A percentile compares a stretch with the other conserved stretches of the same genome.
Conservation (phyloP, 2,797 vertebrate species). For the Manis pentadactyla region DNA sequence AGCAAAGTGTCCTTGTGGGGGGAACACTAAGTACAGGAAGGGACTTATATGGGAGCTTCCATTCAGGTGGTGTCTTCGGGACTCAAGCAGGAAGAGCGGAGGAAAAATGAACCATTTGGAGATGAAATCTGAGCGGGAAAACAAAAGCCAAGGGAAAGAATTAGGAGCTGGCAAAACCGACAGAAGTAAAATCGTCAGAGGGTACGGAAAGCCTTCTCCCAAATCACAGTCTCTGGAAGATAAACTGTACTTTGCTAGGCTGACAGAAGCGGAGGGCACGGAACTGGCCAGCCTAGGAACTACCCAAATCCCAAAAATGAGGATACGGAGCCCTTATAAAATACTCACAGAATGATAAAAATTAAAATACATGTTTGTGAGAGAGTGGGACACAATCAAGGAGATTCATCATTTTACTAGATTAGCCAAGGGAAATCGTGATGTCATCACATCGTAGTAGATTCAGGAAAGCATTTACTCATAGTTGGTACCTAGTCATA, state of each 20-base stretch:
- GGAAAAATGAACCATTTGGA: no score
- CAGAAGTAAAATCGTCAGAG: not conserved
- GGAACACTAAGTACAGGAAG: not conserved
- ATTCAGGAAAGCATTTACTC: no score
- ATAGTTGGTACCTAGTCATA: no score
- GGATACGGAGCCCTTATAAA: not conserved
- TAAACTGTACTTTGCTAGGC: not conserved
- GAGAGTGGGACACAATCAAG: not conserved
- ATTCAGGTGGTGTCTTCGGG: not conserved
- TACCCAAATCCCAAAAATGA: not conserved
- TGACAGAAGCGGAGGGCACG: not conserved
- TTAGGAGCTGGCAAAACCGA: no score
- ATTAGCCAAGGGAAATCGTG: not conserved
- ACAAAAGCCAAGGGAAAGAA: not conserved
- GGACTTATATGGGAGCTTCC: rapidly evolving
- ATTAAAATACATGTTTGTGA: not conserved
- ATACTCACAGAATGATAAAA: no score
- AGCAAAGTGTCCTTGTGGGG: not conserved
- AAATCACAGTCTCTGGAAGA: not conserved
- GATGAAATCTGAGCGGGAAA: not conserved
- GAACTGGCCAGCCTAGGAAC: not conserved
- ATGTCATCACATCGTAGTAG: not conserved
- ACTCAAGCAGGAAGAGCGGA: not conserved
- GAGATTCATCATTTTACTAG: not conserved
- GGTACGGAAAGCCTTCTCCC: no score